Evolutionary conservation across 2,888 invertebrate species (phyloP), one percentile per base, ranked within the genome.

Genomic region (Caenorhabditis imperialis): DNA sequence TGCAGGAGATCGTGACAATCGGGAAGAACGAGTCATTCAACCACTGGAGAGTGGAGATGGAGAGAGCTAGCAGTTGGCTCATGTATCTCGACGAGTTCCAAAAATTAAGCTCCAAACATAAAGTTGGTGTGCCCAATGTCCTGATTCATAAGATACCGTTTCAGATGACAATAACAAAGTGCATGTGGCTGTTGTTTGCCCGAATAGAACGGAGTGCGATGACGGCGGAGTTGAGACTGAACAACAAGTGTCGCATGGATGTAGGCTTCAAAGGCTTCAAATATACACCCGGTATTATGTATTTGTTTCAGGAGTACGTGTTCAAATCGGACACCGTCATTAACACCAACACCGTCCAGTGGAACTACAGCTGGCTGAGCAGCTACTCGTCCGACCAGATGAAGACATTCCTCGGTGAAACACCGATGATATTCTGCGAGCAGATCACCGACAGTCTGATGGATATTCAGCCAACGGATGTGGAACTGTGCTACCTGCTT

Each of bases 401-500:
- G n/a, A n/a, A n/a, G n/a, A n/a, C n/a, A n/a, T n/a, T n/a, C 3
- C 12, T 37, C 12, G 14, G 14, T 16, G 3, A 12, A n/a, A 7
- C 12, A 16, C 14, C 37, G 3, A 8, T 12, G 3, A n/a, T 12
- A 16, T 37, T 37, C n/a, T 37, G 37, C n/a, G 37, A 37, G 14
- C 37, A 12, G n/a, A 12, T 37, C n/a, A 37, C n/a, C 37, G 3
- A 4, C 6, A 12, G 14, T 4, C 3, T 37, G 5, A 37, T 37
- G 37, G 37, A 37, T 5, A 4, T 37, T 4, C 3, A 37, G n/a
- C 37, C 37, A 8, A 37, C 37, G n/a, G 37, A 14, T 16, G 27
- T 35, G 30, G 57, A 57, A 44, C 10, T 44, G 30, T 33, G 35
- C 45, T 1, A 44, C 45, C 1, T 57, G 40, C 12, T n/a, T 42